phyloP scores from a whole-genome alignment of 2,113 vertebrate genomes.

The Megaleporinus macrocephalus region DNA sequence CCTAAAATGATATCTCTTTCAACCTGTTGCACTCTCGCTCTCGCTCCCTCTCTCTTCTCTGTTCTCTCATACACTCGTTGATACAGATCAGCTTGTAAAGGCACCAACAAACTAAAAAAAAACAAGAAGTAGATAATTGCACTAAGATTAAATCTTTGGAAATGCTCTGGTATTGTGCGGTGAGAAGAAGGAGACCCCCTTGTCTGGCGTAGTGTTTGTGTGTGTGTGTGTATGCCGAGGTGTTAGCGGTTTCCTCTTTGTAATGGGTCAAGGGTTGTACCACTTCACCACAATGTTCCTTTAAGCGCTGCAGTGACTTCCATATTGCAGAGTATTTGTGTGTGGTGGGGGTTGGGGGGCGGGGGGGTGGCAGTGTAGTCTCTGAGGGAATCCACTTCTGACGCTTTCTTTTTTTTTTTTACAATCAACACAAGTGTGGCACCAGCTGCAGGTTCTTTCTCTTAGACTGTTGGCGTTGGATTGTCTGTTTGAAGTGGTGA shows the following conservation, averaged over 20 bases:
- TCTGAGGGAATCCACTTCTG: background rate
- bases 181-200: background rate
- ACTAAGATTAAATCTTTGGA: constrained; percentile 2
- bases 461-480: background rate
- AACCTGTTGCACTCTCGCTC: background rate
- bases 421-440: constrained; percentile 11
- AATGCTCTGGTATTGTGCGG: background rate
- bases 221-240: background rate
- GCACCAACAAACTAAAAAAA: background rate
- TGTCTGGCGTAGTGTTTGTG: background rate
- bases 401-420: background rate
- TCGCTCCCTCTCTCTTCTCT: background rate
- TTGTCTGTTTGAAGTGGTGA: constrained; percentile 44
- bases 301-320: background rate
- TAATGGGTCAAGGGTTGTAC: background rate
- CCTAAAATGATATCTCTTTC: no score
- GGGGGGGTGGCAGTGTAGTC: background rate
- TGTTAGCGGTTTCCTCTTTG: constrained; percentile 23
- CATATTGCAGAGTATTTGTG: background rate
- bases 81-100: background rate
- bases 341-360: no score
- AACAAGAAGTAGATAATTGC: background rate
- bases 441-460: constrained; percentile 36
- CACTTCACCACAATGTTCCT: background rate
- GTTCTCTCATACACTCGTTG: background rate